phyloP scores from a whole-genome alignment of 2,797 vertebrate species.

The Harpagifer antarcticus region DNA sequence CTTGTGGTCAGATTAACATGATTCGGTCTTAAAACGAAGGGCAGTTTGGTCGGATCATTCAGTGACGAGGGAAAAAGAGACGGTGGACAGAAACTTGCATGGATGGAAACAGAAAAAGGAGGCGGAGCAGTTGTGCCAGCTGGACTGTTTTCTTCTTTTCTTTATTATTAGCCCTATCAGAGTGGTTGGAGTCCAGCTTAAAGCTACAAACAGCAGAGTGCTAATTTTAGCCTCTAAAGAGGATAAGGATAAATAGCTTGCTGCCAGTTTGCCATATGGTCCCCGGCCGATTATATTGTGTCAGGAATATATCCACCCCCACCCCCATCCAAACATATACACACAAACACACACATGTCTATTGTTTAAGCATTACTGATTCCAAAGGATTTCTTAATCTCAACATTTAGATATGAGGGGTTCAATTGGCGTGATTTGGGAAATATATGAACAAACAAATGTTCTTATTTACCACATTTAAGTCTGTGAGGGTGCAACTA shows the following conservation, averaged over 20 bases:
- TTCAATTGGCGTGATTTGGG: background rate
- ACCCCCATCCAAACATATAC: conserved; percentile 19
- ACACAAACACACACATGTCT: conserved; percentile 61
- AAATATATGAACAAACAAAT: background rate
- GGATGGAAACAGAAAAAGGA: conserved; percentile 22
- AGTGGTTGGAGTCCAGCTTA: conserved; percentile 87
- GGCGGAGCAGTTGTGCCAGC: conserved; percentile 38
- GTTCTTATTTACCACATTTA: background rate
- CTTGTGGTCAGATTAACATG: conserved; percentile 32
- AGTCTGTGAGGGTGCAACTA: background rate
- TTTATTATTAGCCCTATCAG: conserved; percentile 86
- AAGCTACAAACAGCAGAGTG: conserved; percentile 90
- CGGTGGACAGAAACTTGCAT: background rate
- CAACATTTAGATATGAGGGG: conserved; percentile 58
- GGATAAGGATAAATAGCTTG: conserved; percentile 98
- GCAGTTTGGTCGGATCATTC: background rate
- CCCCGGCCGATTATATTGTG: conserved; percentile 91
- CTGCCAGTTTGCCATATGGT: conserved; percentile 96
- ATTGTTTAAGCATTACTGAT: conserved; percentile 80
- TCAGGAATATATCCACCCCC: conserved; percentile 88
- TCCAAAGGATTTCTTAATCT: conserved; percentile 72
- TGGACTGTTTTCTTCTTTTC: conserved; percentile 22
- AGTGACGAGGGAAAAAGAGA: background rate
- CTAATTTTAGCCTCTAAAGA: conserved; percentile 99
- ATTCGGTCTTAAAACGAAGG: background rate